phyloP scores from a whole-genome alignment of 1,140 invertebrate species.

The Dermatophagoides farinae region DNA sequence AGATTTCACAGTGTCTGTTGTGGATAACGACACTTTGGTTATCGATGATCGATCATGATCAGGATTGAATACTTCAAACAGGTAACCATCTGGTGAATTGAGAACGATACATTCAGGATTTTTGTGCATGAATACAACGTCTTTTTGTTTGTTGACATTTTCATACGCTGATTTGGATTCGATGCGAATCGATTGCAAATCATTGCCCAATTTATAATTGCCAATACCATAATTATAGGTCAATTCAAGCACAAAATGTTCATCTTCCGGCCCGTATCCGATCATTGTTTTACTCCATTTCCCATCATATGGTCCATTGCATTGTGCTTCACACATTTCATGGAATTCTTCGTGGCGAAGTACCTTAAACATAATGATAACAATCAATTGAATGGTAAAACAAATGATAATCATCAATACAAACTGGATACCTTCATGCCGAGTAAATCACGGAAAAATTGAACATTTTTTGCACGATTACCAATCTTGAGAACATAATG shows the following conservation, averaged over 20 bases:
- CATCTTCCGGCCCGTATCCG: constrained; percentile 84
- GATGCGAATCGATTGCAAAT: constrained; percentile 60
- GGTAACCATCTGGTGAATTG: constrained; percentile 73
- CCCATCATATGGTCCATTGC: constrained; percentile 86
- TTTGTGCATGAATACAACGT: constrained; percentile 39
- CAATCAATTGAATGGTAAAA: not conserved
- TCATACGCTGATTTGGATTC: constrained; percentile 50
- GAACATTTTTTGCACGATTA: constrained; percentile 53
- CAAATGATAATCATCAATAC: not conserved
- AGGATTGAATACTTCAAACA: constrained; percentile 50
- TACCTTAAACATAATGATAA: constrained; percentile 36
- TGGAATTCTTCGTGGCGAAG: constrained; percentile 89
- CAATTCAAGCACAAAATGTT: constrained; percentile 85
- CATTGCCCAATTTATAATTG: constrained; percentile 64
- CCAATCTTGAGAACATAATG: constrained; percentile 91
- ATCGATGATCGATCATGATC: constrained; percentile 51
- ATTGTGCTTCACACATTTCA: constrained; percentile 79
- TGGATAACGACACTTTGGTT: constrained; percentile 52
- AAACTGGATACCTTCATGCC: constrained; percentile 63
- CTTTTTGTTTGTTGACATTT: constrained; percentile 36
- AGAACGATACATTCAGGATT: constrained; percentile 37
- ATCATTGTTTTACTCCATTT: constrained; percentile 99
- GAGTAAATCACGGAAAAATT: constrained; percentile 70
- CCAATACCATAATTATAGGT: constrained; percentile 92
- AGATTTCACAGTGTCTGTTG: constrained; percentile 51